Conservation (phyloP, 2,797 vertebrate genomes). For the Hyperoplus immaculatus region DNA sequence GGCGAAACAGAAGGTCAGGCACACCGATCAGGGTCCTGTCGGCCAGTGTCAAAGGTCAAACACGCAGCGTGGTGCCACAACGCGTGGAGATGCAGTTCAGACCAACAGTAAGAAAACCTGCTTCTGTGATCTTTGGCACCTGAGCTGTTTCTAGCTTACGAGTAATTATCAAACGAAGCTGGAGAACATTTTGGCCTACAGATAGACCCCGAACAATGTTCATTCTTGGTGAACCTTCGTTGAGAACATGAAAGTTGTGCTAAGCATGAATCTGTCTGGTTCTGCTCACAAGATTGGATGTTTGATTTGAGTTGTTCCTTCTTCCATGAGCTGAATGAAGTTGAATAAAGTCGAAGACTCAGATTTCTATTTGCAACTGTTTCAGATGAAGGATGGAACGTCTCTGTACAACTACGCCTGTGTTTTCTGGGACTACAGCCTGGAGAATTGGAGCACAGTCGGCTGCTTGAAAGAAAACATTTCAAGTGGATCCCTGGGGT, state of each 20-base stretch:
- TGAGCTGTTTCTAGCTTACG: no score
- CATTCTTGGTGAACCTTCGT: no score
- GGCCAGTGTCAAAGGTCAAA: conserved; percentile 10
- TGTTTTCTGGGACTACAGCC: conserved; percentile 81
- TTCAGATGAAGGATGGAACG: conserved; percentile 18
- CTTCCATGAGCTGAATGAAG: no score
- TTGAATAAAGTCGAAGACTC: background rate
- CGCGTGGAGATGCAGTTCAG: conserved; percentile 64
- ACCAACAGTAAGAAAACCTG: conserved; percentile 39
- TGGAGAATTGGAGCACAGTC: conserved; percentile 74
- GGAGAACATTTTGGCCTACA: no score
- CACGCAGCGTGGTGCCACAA: background rate
- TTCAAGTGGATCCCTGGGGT: conserved; percentile 41
- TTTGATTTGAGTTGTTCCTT: background rate
- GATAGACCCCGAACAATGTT: no score
- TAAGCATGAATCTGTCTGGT: no score
- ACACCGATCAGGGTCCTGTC: conserved; percentile 70
- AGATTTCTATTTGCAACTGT: background rate
- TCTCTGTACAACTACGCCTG: conserved; percentile 75
- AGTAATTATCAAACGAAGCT: no score
- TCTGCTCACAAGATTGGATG: background rate
- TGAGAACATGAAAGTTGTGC: no score
- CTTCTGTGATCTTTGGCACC: background rate
- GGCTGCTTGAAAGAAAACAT: conserved; percentile 75
- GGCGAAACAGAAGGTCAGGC: conserved; percentile 9